Conservation (phyloP, 1,140 invertebrate species). For the Antheraea pernyi region DNA sequence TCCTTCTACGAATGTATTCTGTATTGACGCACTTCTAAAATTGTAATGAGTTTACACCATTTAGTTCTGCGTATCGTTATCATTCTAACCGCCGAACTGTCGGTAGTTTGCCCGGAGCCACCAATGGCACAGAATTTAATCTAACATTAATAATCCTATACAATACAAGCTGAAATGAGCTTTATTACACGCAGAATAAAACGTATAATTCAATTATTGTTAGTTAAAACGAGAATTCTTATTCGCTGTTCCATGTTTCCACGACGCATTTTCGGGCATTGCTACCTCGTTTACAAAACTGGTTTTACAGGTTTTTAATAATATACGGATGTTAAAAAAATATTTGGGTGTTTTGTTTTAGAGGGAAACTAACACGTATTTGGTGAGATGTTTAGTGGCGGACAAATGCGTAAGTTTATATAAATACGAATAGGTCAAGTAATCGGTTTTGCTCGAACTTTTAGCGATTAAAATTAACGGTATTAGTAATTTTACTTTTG, state of each 20-base stretch:
- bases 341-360: neutral
- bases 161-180: neutral
- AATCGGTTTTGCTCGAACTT: neutral
- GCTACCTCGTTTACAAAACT: neutral
- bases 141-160: neutral
- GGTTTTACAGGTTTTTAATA: constrained; percentile 9
- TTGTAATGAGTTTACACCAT: constrained; percentile 1
- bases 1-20: neutral
- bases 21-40: constrained; percentile 2
- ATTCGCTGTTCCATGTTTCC: neutral
- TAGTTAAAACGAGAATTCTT: no score
- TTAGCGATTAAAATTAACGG: no score
- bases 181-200: neutral
- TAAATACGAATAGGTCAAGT: no score
- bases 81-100: neutral
- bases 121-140: neutral
- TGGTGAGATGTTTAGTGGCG: neutral
- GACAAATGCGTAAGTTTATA: neutral
- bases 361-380: neutral
- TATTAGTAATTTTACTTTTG: no score
- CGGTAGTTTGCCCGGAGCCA: no score
- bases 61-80: constrained; percentile 4
- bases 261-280: neutral
- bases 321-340: neutral
- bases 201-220: neutral